These are phyloP conservation scores for Sarcophaga caerulescens DNA, from an alignment of 2,888 invertebrate genomes.

Conservation along the genomic window DNA sequence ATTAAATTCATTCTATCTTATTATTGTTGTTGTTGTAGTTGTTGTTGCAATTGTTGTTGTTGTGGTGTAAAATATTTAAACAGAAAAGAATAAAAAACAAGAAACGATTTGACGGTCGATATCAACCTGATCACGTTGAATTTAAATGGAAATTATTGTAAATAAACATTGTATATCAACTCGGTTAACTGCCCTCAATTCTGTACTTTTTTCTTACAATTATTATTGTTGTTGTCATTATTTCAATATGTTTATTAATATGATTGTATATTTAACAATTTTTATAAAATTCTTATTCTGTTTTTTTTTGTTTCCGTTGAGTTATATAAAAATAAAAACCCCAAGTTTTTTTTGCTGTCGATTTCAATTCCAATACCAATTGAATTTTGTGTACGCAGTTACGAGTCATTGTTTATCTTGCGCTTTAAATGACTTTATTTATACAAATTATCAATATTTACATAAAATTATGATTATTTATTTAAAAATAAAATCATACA, in stretches of 20 bases:
- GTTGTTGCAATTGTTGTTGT: conserved; percentile 49
- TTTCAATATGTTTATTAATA: conserved; percentile 39
- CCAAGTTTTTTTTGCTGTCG: background rate
- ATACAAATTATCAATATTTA: conserved; percentile 75
- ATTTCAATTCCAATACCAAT: conserved; percentile 3
- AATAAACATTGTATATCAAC: conserved; percentile 66
- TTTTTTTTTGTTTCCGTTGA: conserved; percentile 31
- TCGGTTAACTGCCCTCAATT: conserved; percentile 65
- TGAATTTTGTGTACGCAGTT: conserved; percentile 54
- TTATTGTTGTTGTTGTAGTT: conserved; percentile 4
- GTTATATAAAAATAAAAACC: conserved; percentile 27
- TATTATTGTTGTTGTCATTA: background rate
- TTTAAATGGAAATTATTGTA: conserved; percentile 71
- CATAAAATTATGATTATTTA: conserved; percentile 70
- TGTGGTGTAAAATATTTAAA: conserved; percentile 48
- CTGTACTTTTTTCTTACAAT: conserved; percentile 31
- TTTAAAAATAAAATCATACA: background rate
- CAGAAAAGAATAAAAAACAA: conserved; percentile 4
- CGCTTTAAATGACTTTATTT: conserved; percentile 71
- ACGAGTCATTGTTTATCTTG: conserved; percentile 69
- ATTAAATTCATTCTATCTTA: conserved; percentile 27
- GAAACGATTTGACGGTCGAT: conserved; percentile 4
- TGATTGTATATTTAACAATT: conserved; percentile 29
- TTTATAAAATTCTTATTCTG: conserved; percentile 23
- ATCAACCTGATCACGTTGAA: conserved; percentile 67